Evolutionary conservation across 1,140 invertebrate species (phyloP), one percentile per base, ranked within the genome.

Genomic region (Teleopsis dalmanni): DNA sequence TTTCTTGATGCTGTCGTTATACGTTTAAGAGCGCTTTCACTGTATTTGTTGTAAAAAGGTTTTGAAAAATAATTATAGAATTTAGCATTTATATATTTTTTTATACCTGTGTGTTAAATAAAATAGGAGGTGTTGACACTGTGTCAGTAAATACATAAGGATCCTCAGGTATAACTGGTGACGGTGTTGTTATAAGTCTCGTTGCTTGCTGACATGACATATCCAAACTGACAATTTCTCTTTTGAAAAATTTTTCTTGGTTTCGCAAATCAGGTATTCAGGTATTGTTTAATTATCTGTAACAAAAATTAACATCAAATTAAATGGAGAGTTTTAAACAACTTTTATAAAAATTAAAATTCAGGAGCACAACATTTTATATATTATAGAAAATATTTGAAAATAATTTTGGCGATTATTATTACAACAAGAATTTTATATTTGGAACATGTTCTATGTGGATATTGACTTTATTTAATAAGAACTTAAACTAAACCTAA

Each of bases 171-270:
- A 22, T 34, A 37, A 34, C 14, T 31, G 25, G 18, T 37, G 43
- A 27, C 38, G 53, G 19, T 52, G 59, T 44, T 58, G 59, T 37
- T 53, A 54, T 63, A 52, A 58, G 55, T 64, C 60, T 63, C 55
- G 65, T 60, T 53, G 53, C 65, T 68, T 68, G 65, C 65, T 68
- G 65, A 68, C 65, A 69, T 69, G 65, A 68, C 65, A 68, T 69
- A 56, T 69, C 65, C 65, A 43, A 43, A 43, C 18, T 16, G 10
- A 31, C 41, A 29, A 21, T 27, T 25, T 43, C 19, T 13, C 27
- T 29, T 8, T 29, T 29, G 13, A 8, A 13, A 8, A 8, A 8
- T 29, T 13, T 13, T 29, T 29, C 13, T 29, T 8, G 7, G 7
- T 13, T 29, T 13, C 27, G 7, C 27, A 29, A 29, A 13, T 8